Conservation (phyloP, 2,888 invertebrate species). For the Sympetrum striolatum region DNA sequence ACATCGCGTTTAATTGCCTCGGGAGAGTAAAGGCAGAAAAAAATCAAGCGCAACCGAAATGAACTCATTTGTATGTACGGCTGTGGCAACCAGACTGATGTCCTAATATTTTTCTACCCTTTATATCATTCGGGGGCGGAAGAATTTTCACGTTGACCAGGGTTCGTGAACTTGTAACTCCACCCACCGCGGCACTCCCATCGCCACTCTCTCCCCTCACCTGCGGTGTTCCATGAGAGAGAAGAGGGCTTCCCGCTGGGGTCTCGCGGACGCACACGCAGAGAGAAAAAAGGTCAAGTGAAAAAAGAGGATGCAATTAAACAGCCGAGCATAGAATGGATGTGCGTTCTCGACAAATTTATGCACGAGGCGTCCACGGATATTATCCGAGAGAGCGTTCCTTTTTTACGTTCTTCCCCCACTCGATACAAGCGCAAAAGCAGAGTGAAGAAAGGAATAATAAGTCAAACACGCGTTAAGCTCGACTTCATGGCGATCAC, state of each 20-base stretch:
- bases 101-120: neutral
- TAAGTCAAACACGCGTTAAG: too few relatives aligned
- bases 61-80: neutral
- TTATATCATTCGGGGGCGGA: neutral
- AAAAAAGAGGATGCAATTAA: neutral
- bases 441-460: neutral
- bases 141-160: neutral
- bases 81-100: neutral
- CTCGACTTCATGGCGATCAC: too few relatives aligned
- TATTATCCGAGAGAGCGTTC: neutral
- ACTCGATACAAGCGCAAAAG: neutral
- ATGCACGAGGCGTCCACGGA: neutral
- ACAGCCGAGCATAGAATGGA: neutral
- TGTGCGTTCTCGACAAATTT: neutral
- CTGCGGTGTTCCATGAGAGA: neutral
- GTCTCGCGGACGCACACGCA: neutral
- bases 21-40: neutral
- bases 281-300: neutral
- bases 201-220: neutral
- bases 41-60: neutral
- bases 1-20: neutral
- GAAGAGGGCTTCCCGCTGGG: neutral
- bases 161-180: neutral
- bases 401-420: neutral
- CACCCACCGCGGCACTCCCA: neutral